Percentiles rank a stretch among this genome's conserved stretches.
Conservation (phyloP, 1,140 invertebrate genomes). For the Drosophila azteca region DNA sequence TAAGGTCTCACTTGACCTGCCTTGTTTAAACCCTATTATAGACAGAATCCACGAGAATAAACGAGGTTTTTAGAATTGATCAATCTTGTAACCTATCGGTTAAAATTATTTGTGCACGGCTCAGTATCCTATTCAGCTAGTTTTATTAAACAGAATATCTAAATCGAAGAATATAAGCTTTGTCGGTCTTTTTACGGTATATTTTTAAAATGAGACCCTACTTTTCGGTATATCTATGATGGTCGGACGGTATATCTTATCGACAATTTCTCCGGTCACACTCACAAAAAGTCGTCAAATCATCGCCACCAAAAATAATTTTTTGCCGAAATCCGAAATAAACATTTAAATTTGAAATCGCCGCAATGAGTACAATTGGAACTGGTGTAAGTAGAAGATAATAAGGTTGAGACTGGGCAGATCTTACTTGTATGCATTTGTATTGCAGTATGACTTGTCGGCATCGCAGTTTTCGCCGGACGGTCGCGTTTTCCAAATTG, state of each 20-base stretch:
- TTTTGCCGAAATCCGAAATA: conserved; percentile 22
- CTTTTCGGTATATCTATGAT: not conserved
- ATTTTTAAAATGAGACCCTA: not conserved
- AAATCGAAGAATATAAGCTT: not conserved
- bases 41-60: too few species aligned
- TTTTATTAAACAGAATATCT: too few species aligned
- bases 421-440: not conserved
- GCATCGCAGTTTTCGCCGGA: conserved; percentile 99
- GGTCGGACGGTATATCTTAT: too few species aligned
- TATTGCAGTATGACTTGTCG: conserved; percentile 97
- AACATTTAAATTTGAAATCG: conserved; percentile 24
- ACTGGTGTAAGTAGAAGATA: conserved; percentile 91
- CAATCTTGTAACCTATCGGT: too few species aligned
- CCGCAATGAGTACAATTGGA: conserved; percentile 96
- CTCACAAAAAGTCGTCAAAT: conserved; percentile 80
- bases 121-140: too few species aligned
- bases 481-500: conserved; percentile 99
- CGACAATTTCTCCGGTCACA: not conserved
- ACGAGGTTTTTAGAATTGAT: too few species aligned
- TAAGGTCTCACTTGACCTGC: too few species aligned
- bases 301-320: conserved; percentile 38
- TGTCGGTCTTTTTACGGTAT: too few species aligned
- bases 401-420: conserved; percentile 1
- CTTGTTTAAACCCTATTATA: too few species aligned
- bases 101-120: too few species aligned